Evolutionary conservation across 2,797 vertebrate genomes (phyloP), one percentile per base, ranked within the genome.

Genomic region (Acanthis flammea): DNA sequence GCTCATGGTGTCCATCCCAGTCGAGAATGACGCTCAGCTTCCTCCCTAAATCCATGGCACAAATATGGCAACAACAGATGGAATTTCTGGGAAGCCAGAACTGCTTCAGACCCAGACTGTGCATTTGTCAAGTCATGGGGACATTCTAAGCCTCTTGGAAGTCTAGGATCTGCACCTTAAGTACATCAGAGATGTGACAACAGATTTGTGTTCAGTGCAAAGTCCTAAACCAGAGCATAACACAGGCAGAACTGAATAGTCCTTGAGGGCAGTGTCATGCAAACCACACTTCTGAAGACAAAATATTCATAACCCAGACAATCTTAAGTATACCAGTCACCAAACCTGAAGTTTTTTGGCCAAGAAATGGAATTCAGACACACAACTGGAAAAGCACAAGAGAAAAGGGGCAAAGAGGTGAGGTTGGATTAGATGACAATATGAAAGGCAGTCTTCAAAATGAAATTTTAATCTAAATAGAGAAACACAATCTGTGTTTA

Each of bases 11-110:
- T 28, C 63, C 31, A 42, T n/a, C 39, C 39, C 47, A 50, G 23
- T 13, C 3, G 2, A 31, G 73, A 87, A 74, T 0, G 0, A 51
- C 5, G 2, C 1, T 76, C 31, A 14, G 3, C 5, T 28, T 11
- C 19, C 28, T 57, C 47, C 50, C 53, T 23, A 25, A 45, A 71
- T 15, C 47, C 35, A 25, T 4, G 2, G 30, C 14, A 73, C 1
- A 2, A 4, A 28, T 5, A 11, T 6, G 11, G 28, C 16, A 48
- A 27, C 0, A 6, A 48, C 7, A 47, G 33, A n/a, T 6, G 5
- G 42, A 79, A 72, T 42, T 28, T 10, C 3, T 11, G 45, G 39
- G 44, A 42, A 60, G 11, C 9, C 28, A 72, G 27, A 83, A 61
- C 28, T 33, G 17, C 33, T 61, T 50, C 45, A 76, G 48, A 39